Conservation (phyloP, 2,797 vertebrate species). For the Corythornis leucogaster region DNA sequence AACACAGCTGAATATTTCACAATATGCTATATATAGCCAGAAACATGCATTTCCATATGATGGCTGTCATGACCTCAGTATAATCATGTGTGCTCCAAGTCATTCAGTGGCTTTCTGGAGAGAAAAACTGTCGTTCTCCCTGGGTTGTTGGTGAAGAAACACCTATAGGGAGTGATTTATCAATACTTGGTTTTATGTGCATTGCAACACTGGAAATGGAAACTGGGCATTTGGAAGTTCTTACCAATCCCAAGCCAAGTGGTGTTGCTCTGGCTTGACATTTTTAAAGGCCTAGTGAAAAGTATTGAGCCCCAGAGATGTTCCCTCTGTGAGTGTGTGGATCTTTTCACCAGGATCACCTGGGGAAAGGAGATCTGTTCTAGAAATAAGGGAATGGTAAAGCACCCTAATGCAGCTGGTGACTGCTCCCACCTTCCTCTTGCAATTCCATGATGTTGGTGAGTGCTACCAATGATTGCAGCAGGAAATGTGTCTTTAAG, state of each 20-base stretch:
- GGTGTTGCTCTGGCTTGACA: not conserved
- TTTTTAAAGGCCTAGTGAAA: not conserved
- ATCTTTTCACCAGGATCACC: not conserved
- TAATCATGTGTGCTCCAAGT: not conserved
- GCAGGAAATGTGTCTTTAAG: not conserved
- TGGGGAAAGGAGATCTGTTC: not conserved
- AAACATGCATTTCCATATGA: constrained; percentile 42
- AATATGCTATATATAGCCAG: constrained; percentile 2
- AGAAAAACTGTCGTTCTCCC: not conserved
- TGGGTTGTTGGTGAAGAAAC: not conserved
- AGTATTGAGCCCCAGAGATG: accelerated
- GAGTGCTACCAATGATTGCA: not conserved
- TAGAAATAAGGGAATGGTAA: not conserved
- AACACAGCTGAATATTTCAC: constrained; percentile 10
- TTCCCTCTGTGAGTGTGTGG: not conserved
- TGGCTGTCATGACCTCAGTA: constrained; percentile 10
- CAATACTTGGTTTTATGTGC: not conserved
- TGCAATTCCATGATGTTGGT: not conserved
- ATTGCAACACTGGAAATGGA: not conserved
- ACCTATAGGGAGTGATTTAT: not conserved
- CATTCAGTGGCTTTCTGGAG: not conserved
- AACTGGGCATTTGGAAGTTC: not conserved
- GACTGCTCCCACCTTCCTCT: not conserved
- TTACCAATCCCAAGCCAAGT: not conserved
- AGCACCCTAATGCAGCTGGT: not conserved